Conservation (phyloP, 2,113 vertebrate genomes). For the Nothocercus nigrocapillus region DNA sequence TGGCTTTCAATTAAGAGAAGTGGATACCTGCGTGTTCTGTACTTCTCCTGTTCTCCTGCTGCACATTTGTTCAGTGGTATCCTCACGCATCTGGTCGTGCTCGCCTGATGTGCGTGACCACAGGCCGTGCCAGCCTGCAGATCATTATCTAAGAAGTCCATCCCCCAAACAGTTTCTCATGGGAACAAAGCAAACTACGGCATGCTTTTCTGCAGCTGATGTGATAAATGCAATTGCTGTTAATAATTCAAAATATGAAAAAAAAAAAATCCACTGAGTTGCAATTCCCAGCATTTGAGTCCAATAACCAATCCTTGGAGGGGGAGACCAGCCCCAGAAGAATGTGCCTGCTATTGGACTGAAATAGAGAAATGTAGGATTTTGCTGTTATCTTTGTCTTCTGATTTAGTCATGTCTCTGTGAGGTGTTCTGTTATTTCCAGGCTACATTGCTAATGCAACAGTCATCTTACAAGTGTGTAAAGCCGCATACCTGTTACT, state of each 20-base stretch:
- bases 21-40: not conserved
- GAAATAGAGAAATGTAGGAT: not conserved
- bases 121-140: not conserved
- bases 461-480: not conserved
- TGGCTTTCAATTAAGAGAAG: not conserved
- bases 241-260: not conserved
- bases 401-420: not conserved
- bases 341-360: not conserved
- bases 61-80: not conserved
- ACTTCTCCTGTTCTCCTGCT: not conserved
- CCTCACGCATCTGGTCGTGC: not conserved
- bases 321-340: not conserved
- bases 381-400: not conserved
- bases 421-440: not conserved
- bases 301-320: not conserved
- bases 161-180: not conserved
- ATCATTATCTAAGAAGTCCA: not conserved
- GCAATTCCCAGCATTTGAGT: not conserved
- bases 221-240: not conserved
- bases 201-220: not conserved
- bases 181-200: not conserved
- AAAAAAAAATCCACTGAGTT: not conserved
- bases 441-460: not conserved
- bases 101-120: not conserved
- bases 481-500: not conserved